phyloP scores from a whole-genome alignment of 2,888 invertebrate species.

The Eupithecia inturbata region DNA sequence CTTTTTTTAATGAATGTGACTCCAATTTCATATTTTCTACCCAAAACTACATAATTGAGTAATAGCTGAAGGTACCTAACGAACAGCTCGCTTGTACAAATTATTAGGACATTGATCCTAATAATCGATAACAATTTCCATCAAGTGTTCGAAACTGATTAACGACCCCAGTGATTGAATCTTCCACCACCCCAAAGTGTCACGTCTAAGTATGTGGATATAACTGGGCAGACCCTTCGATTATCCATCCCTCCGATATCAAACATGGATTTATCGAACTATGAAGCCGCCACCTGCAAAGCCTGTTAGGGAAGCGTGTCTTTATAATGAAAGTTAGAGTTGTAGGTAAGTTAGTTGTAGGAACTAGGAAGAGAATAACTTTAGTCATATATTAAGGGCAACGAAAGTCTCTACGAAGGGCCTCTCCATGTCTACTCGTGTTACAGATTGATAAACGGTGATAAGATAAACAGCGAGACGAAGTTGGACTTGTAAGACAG shows the following conservation, averaged over 20 bases:
- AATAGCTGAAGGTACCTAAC: neutral
- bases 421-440: neutral
- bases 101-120: neutral
- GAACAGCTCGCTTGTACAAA: neutral
- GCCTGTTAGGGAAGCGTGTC: neutral
- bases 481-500: neutral
- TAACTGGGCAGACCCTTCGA: neutral
- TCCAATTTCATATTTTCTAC: neutral
- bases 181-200: neutral
- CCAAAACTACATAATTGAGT: neutral
- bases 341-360: neutral
- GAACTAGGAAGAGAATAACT: neutral
- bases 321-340: neutral
- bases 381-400: neutral
- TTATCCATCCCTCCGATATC: constrained; percentile 19
- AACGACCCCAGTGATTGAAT: neutral
- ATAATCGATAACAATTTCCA: neutral
- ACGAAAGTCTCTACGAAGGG: neutral
- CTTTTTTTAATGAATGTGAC: neutral
- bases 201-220: neutral
- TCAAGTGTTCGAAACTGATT: neutral
- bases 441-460: neutral
- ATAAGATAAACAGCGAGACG: neutral
- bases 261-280: constrained; percentile 11
- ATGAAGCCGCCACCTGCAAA: neutral